Base-by-base conservation (phyloP, 1,140 invertebrate species). In the Drosophila takahashii region DNA sequence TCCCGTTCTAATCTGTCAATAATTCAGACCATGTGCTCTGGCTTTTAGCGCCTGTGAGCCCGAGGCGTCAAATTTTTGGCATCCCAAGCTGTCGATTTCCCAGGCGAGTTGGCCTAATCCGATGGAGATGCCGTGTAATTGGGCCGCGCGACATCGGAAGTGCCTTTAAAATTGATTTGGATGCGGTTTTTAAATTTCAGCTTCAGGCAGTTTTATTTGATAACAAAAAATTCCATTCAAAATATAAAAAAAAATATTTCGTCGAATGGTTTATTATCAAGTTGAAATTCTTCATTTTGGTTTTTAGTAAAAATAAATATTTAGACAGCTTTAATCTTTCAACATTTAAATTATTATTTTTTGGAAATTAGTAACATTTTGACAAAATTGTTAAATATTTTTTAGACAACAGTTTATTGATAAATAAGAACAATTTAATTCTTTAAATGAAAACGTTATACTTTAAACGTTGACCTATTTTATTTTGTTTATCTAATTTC, bases 31-130 rank as follows among this genome's bases (percentile, higher is more conserved):
- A 84, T 89, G 71, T 89, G 79, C 77, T 72, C 54, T 56, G 62
- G 71, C 72, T 76, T 76, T 76, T 76, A 65, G 72, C 67, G 32
- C 77, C 76, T 75, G 69, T 45, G 29, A 60, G 41, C 64, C 64
- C 44, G 11, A 39, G 69, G 70, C 67, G 26, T 59, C 56, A 57
- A 65, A 48, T 60, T 60, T 60, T 60, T 71, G 58, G 37, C 59
- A 42, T 47, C 34, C 48, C 83, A 86, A 81, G 72, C 69, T 80
- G 79, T 61, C 77, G 85, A 89, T 89, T 89, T 89, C 84, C 84
- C 84, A 89, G 73, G 84, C 85, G 84, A 84, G 27, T 86, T 89
- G 66, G 50, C 54, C 54, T 86, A 87, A 86, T 81, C 79, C 84
- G 70, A 39, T 61, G 59, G 62, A 76, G 65, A 67, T 77, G 84